phyloP scores from a whole-genome alignment of 2,797 vertebrate species.

The Podarcis lilfordi region DNA sequence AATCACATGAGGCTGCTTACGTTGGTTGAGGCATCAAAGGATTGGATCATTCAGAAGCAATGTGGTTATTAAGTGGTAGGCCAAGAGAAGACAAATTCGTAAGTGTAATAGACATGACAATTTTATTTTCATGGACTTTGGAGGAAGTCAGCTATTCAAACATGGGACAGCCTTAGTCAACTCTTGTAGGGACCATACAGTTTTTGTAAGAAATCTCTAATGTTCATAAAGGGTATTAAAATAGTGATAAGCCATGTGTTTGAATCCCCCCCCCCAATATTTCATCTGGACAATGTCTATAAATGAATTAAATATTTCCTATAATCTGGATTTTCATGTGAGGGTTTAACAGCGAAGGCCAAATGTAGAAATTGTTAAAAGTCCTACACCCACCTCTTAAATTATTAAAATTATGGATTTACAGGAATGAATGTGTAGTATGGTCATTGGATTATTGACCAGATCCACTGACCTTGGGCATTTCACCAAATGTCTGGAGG shows the following conservation, averaged over 20 bases:
- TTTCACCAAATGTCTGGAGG: background rate
- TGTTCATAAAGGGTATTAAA: background rate
- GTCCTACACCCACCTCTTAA: background rate
- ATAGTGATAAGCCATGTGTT: background rate
- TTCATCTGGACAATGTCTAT: constrained; percentile 2
- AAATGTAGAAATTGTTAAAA: background rate
- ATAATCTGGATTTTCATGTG: background rate
- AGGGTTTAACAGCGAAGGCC: background rate
- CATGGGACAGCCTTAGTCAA: background rate
- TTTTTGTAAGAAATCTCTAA: background rate
- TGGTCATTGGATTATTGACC: background rate
- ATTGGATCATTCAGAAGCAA: background rate
- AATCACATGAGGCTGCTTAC: background rate
- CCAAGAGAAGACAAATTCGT: background rate
- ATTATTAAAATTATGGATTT: background rate
- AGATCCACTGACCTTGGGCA: background rate
- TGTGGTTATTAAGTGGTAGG: background rate
- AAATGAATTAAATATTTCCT: background rate
- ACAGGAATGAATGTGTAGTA: background rate
- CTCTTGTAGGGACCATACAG: background rate
- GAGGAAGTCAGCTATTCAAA: background rate
- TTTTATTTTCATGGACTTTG: background rate
- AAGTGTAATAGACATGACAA: background rate
- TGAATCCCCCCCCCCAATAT: background rate
- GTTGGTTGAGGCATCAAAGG: background rate